Evolutionary conservation across 2,113 vertebrate genomes (phyloP).

Genomic region (Eleginops maclovinus): DNA sequence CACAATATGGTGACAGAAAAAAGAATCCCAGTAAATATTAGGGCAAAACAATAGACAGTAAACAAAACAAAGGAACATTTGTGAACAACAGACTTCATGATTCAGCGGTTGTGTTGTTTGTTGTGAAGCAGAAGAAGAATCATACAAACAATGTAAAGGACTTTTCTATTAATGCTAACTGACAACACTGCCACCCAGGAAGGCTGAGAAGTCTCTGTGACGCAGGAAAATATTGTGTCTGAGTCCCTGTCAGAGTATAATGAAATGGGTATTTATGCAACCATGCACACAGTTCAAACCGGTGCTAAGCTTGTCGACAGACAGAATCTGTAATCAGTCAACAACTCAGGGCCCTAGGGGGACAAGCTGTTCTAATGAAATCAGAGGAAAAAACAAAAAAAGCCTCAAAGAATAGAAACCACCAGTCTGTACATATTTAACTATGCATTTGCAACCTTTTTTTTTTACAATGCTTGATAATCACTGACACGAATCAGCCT

Average conservation of each 20-base stretch:
- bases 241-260: conserved; percentile 68
- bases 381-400: conserved; percentile 64
- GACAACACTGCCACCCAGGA: conserved; percentile 46
- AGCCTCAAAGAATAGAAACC: conserved; percentile 53
- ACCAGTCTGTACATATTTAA: conserved; percentile 51
- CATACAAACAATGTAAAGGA: conserved; percentile 40
- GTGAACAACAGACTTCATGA: conserved; percentile 28
- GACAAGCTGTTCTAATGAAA: conserved; percentile 65
- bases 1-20: conserved; percentile 33
- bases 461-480: conserved; percentile 43
- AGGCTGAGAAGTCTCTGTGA: conserved; percentile 54
- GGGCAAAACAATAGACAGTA: conserved; percentile 15
- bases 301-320: conserved; percentile 72
- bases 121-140: conserved; percentile 33
- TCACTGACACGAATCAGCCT: conserved; percentile 53
- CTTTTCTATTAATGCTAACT: conserved; percentile 52
- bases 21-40: conserved; percentile 43
- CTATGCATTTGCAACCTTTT: conserved; percentile 37
- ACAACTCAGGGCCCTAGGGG: conserved; percentile 54
- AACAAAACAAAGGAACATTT: conserved; percentile 42
- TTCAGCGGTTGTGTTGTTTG: conserved; percentile 42
- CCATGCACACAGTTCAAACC: conserved; percentile 69
- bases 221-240: conserved; percentile 57
- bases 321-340: conserved; percentile 81
- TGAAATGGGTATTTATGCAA: conserved; percentile 80